A percentile compares a stretch with the other conserved stretches of the same genome.
Evolutionary conservation across 2,113 vertebrate genomes (phyloP).

Genomic region (Cavia aperea): DNA sequence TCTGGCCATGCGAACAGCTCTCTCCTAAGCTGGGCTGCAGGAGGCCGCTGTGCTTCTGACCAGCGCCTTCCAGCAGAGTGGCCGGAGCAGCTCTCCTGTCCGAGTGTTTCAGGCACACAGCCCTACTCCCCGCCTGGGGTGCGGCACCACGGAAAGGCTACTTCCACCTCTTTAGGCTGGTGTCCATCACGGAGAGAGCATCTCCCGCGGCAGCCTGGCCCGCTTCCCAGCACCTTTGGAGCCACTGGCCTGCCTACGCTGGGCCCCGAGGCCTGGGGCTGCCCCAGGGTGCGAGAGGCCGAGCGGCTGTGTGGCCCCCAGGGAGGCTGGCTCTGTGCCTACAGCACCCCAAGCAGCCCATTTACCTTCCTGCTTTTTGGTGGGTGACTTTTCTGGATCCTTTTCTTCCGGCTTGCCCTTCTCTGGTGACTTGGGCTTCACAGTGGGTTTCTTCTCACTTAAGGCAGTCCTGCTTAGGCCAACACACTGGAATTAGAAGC

Average conservation of each 20-base stretch:
- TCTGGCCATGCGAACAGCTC: background rate
- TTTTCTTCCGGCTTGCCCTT: slow-evolving; percentile 95
- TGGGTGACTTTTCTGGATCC: slow-evolving; percentile 93
- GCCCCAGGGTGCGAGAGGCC: background rate
- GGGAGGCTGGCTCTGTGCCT: background rate
- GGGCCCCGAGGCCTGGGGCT: background rate
- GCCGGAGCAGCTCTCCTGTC: background rate
- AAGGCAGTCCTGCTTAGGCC: slow-evolving; percentile 86
- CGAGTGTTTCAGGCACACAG: background rate
- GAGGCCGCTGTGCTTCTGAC: background rate
- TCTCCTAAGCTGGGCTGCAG: background rate
- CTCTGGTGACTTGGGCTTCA: slow-evolving; percentile 96
- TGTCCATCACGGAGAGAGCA: background rate
- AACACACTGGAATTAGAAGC: background rate
- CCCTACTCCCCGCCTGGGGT: background rate
- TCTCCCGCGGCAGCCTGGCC: background rate
- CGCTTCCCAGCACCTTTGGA: background rate
- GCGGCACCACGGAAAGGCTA: background rate
- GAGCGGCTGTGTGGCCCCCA: background rate
- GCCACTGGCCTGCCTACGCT: background rate
- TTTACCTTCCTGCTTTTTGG: slow-evolving; percentile 94
- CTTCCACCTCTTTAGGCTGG: background rate
- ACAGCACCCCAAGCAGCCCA: accelerated
- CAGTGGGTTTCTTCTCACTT: slow-evolving; percentile 93
- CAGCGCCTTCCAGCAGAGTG: background rate